These are phyloP conservation scores for Chrysopa pallens DNA, from an alignment of 1,140 invertebrate species.

Conservation along the genomic window DNA sequence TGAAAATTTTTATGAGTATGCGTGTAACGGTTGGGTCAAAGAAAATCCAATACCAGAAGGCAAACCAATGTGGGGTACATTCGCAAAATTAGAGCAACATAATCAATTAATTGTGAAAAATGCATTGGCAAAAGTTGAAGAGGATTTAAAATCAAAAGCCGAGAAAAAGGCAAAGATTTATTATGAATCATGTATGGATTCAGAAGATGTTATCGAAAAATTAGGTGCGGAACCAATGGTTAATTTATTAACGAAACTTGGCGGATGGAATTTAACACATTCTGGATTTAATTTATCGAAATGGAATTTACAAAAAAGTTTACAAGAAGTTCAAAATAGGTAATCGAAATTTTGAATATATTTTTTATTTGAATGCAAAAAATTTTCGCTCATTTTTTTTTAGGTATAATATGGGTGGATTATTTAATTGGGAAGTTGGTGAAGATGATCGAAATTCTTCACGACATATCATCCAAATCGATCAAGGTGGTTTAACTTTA, in stretches of 20 bases:
- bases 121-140: conserved; percentile 42
- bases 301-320: conserved; percentile 58
- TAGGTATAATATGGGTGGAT: conserved; percentile 66
- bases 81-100: conserved; percentile 79
- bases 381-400: neutral
- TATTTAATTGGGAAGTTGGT: conserved; percentile 80
- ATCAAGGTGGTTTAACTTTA: conserved; percentile 79
- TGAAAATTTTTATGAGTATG: conserved; percentile 86
- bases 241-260: conserved; percentile 48
- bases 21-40: conserved; percentile 85
- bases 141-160: conserved; percentile 49
- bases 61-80: conserved; percentile 91
- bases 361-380: neutral
- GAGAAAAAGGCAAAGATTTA: conserved; percentile 81
- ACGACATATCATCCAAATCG: conserved; percentile 74
- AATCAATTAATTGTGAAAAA: conserved; percentile 87
- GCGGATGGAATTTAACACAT: conserved; percentile 56
- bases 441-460: conserved; percentile 88
- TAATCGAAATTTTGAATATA: conserved; percentile 2
- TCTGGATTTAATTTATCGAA: conserved; percentile 33
- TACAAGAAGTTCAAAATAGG: conserved; percentile 69
- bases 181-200: conserved; percentile 85
- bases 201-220: conserved; percentile 76
- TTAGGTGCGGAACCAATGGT: conserved; percentile 64
- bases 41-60: conserved; percentile 82